Base-by-base conservation (phyloP, 1,140 invertebrate species). In the Maconellicoccus hirsutus region DNA sequence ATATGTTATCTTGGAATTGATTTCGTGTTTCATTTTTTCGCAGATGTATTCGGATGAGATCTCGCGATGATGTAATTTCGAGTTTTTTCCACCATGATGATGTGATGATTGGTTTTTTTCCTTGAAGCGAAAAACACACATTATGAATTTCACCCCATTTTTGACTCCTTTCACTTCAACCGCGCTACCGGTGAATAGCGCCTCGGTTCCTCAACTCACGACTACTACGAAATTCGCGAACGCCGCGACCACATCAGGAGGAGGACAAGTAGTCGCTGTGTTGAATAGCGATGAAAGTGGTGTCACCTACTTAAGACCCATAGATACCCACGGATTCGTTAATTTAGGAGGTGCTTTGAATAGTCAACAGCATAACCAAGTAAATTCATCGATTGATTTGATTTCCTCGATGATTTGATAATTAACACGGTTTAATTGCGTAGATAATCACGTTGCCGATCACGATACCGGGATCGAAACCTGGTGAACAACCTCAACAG, bases 381-480 rank as follows among this genome's bases (percentile, higher is more conserved):
- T 77, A 73, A 70, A 19, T 71, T 73, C 3, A 61, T 22, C n/a
- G 27, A n/a, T n/a, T 59, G 21, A 38, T 14, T 14, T 52, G 25
- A n/a, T 66, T 14, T 22, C n/a, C 0, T 72, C 10, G 21, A 19
- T 12, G 29, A 27, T 21, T 22, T 16, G 8, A 0, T 23, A 12
- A 33, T 42, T 38, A 63, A 26, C 1, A 3, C 66, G 22, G 8
- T 52, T 16, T 16, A 16, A 8, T 52, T 52, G 16, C 27, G 29
- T 84, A 86, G 73, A 83, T 90, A 27, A 88, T 90, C 71, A 88
- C 87, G 1, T 77, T 91, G 75, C 89, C 89, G 8, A 89, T 90
- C 71, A 85, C 86, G 0, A 83, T 91, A 76, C 87, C 87, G 7
- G 87, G 87, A 3, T 80, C 84, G 2, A 90, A 90, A 76, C 87